Conservation (phyloP, 2,113 vertebrate species). For the Chionis minor region DNA sequence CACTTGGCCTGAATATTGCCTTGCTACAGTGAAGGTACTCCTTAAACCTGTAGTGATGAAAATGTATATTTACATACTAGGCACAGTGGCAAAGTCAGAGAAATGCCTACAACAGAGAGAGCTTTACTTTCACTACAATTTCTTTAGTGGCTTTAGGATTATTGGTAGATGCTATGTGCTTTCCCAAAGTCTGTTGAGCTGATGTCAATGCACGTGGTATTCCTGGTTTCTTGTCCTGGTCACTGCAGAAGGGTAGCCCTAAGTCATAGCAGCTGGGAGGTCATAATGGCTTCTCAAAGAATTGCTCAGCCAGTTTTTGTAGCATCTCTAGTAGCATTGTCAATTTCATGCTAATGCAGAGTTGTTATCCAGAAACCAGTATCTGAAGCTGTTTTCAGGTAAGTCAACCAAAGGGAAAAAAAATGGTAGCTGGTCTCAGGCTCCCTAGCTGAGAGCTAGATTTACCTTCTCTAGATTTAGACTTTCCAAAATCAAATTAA, state of each 20-base stretch:
- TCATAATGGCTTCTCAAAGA: neutral
- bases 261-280: neutral
- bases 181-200: neutral
- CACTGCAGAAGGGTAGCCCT: neutral
- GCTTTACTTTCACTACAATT: neutral
- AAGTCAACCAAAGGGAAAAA: neutral
- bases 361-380: neutral
- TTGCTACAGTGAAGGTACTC: neutral
- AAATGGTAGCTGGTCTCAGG: neutral
- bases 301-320: neutral
- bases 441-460: neutral
- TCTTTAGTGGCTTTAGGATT: neutral
- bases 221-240: neutral
- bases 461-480: neutral
- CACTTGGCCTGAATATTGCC: neutral
- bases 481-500: neutral
- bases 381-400: neutral
- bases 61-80: neutral
- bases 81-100: neutral
- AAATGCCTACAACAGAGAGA: neutral
- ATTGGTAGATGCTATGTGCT: neutral
- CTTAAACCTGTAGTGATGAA: neutral
- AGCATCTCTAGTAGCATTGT: neutral
- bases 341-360: neutral
- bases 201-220: neutral